Percentiles rank a stretch among this genome's conserved stretches.
These are phyloP conservation scores for Spongilla lacustris DNA, from an alignment of 37 sponge, comb jelly and placozoan species.

Conservation along the genomic window DNA sequence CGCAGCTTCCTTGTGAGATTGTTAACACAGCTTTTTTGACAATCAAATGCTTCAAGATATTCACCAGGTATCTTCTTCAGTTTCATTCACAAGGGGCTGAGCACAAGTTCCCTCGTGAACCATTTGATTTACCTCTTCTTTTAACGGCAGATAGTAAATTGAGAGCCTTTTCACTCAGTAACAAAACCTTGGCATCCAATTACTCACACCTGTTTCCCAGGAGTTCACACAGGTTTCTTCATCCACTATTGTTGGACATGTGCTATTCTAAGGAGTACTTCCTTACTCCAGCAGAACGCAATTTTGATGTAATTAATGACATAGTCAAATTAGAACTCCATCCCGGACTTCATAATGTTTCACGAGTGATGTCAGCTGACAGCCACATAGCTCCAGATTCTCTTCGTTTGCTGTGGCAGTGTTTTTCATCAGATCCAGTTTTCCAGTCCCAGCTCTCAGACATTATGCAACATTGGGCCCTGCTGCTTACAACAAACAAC, in stretches of 20 bases:
- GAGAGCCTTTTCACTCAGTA: constrained; percentile 17
- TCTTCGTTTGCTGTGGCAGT: constrained; percentile 19
- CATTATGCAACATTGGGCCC: constrained; percentile 25
- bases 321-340: constrained; percentile 2
- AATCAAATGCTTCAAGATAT: constrained; percentile 14
- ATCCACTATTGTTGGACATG: constrained; percentile 13
- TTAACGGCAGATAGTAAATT: constrained; percentile 47
- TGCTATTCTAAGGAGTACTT: constrained; percentile 8
- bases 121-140: constrained; percentile 42
- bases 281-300: not conserved
- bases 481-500: constrained; percentile 29
- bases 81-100: no score
- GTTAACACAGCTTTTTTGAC: constrained; percentile 12
- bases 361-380: not conserved
- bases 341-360: not conserved
- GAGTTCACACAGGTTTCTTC: constrained; percentile 4
- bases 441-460: not conserved
- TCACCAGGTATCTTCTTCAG: not conserved
- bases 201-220: constrained; percentile 14
- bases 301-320: not conserved
- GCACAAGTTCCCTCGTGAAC: constrained; percentile 22
- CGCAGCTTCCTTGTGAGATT: constrained; percentile 18
- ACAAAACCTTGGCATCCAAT: constrained; percentile 22
- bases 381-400: not conserved
- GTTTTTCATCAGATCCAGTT: constrained; percentile 13